These are phyloP conservation scores for Ptilodon capucinus DNA, from an alignment of 2,888 invertebrate genomes.

Conservation along the genomic window DNA sequence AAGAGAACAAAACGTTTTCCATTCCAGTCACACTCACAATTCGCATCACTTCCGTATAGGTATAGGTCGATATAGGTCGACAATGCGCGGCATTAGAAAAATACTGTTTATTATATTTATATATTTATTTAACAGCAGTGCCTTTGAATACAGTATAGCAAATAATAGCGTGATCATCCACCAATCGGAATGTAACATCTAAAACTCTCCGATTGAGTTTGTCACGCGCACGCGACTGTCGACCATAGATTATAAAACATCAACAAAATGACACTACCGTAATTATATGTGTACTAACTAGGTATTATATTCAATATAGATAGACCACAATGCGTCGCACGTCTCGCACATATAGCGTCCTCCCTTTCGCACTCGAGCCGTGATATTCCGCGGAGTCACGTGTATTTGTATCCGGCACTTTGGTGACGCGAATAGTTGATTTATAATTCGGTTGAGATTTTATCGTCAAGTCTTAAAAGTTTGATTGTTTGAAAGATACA, in stretches of 20 bases:
- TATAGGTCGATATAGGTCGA: slow-evolving; percentile 22
- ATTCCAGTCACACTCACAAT: slow-evolving; percentile 27
- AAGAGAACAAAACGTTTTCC: slow-evolving; percentile 16
- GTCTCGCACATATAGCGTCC: slow-evolving; percentile 50
- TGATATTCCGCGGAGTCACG: slow-evolving; percentile 20
- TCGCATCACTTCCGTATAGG: slow-evolving; percentile 24
- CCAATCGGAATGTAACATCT: slow-evolving; percentile 20
- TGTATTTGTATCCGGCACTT: slow-evolving; percentile 30
- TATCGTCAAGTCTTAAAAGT: neutral
- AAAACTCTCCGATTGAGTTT: slow-evolving; percentile 22
- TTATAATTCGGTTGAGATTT: slow-evolving; percentile 12
- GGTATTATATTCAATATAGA: slow-evolving; percentile 40
- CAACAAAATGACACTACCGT: slow-evolving; percentile 50
- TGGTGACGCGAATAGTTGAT: slow-evolving; percentile 23
- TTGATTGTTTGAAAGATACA: neutral
- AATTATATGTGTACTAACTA: slow-evolving; percentile 47
- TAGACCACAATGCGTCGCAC: slow-evolving; percentile 43
- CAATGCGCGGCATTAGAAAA: slow-evolving; percentile 20
- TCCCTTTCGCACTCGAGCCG: slow-evolving; percentile 44
- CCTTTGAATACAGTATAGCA: slow-evolving; percentile 23
- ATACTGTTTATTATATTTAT: slow-evolving; percentile 19
- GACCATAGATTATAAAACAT: slow-evolving; percentile 43
- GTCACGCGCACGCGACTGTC: slow-evolving; percentile 23
- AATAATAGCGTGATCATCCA: slow-evolving; percentile 15
- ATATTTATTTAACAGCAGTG: slow-evolving; percentile 33